These are phyloP conservation scores for Pachyseris speciosa DNA, from an alignment of 64 coral and sea anemone genomes.

Conservation along the genomic window DNA sequence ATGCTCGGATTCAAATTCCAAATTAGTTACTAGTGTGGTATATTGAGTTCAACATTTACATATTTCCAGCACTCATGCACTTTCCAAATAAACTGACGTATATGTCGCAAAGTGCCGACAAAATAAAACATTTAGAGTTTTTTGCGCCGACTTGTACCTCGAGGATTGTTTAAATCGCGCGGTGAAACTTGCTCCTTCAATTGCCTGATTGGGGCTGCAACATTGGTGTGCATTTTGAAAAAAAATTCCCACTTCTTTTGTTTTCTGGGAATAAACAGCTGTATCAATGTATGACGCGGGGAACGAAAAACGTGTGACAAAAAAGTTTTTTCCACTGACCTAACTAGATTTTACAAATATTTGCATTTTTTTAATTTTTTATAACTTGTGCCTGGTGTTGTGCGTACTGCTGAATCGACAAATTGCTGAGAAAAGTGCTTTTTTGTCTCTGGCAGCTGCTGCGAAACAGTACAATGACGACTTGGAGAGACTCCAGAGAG, in stretches of 20 bases:
- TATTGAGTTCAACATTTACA: constrained; percentile 14
- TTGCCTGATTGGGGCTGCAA: neutral
- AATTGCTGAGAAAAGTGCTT: neutral
- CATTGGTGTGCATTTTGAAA: neutral
- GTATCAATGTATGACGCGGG: neutral
- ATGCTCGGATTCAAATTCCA: neutral
- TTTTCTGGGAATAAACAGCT: neutral
- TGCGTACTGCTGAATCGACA: neutral
- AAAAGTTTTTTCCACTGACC: neutral
- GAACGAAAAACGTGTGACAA: neutral
- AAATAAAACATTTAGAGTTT: neutral
- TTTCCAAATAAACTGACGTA: neutral
- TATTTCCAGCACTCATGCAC: neutral
- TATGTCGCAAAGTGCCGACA: neutral
- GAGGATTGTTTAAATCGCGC: too few species aligned
- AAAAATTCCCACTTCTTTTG: neutral
- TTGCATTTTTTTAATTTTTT: constrained; percentile 40
- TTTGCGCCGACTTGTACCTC: too few species aligned
- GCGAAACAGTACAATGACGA: constrained; percentile 46
- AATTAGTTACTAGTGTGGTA: neutral
- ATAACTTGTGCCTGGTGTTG: constrained; percentile 44
- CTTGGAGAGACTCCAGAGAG: constrained; percentile 65
- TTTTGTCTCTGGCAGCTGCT: constrained; percentile 8
- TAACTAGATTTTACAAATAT: constrained; percentile 18
- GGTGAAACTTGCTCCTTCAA: neutral